Base-by-base conservation (phyloP, 1,140 invertebrate genomes). In the Atta cephalotes region DNA sequence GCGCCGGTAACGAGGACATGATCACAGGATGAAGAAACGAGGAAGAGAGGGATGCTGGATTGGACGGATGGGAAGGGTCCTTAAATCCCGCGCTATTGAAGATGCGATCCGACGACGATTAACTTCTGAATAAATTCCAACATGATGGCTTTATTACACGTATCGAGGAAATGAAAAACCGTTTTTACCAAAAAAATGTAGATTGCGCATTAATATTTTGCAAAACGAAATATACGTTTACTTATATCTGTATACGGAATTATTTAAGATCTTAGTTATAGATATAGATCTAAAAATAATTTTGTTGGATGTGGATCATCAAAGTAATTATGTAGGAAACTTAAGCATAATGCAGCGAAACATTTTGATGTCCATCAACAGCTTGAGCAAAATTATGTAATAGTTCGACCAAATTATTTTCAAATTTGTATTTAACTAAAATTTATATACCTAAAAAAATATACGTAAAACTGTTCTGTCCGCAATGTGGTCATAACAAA, bases 1-100 rank as follows among this genome's bases (percentile, higher is more conserved):
- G 80, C 80, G 39, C 70, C 80, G 56, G 80, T 82, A 76, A 76
- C 70, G 80, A 76, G 80, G 68, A 82, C 80, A 60, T 39, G 79
- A 72, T 81, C 51, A 45, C 65, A 28, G 74, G 18, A 49, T 25
- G 72, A 76, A 60, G 28, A 49, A 63, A 28, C 45, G 68, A 49
- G 49, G n/a, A 31, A 78, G 31, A 66, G n/a, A 65, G 39, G 62
- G 21, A 82, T 12, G n/a, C n/a, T 16, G 35, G 71, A 84, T 28
- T 39, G 53, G 65, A 60, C 21, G 81, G 25, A 18, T 56, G 49
- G 16, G 71, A 60, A 31, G 66, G 84, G 63, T 28, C 85, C 85
- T 60, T 60, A 80, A 80, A 78, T 63, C 62, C 60, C 45, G 39
- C 71, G 56, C 25, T 49, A 66, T 62, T 86, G 53, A 79, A 81